Percentiles rank a stretch among this genome's conserved stretches.
Conservation (phyloP, 2,888 invertebrate genomes). For the Andrena praecox region DNA sequence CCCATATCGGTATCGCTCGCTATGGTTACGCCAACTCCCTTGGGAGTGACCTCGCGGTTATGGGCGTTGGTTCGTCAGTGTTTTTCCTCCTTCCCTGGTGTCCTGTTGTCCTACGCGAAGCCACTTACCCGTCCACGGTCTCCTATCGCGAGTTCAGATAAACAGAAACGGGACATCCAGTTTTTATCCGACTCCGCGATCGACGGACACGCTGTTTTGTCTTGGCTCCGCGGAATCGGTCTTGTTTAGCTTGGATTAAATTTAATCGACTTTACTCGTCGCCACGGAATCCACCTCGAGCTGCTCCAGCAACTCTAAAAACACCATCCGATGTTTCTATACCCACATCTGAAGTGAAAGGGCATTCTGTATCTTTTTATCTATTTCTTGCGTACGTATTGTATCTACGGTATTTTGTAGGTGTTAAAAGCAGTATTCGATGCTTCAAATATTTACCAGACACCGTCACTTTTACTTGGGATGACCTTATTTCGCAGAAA, state of each 20-base stretch:
- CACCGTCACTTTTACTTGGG: not conserved
- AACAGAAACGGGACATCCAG: constrained; percentile 32
- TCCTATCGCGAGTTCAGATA: constrained; percentile 7
- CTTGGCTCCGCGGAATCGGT: constrained; percentile 3
- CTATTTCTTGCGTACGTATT: not conserved
- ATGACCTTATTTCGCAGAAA: not conserved
- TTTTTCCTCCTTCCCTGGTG: constrained; percentile 47
- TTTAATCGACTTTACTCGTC: constrained; percentile 36
- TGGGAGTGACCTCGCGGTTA: constrained; percentile 59
- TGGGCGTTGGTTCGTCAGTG: constrained; percentile 52
- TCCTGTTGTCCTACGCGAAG: constrained; percentile 17
- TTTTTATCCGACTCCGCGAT: constrained; percentile 29
- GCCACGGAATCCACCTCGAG: not conserved
- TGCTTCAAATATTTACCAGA: too few species aligned
- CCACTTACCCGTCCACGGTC: constrained; percentile 20
- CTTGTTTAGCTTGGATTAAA: constrained; percentile 27
- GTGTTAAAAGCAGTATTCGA: too few species aligned
- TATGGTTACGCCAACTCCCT: constrained; percentile 17
- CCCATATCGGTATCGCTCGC: constrained; percentile 26
- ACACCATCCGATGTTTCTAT: too few species aligned
- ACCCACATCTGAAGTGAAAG: not conserved
- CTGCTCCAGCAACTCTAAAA: not conserved
- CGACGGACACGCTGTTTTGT: constrained; percentile 24
- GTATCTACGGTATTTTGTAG: not conserved
- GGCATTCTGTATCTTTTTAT: not conserved